Evolutionary conservation across 2,797 vertebrate species (phyloP), one percentile per base, ranked within the genome.

Genomic region (Paguma larvata): DNA sequence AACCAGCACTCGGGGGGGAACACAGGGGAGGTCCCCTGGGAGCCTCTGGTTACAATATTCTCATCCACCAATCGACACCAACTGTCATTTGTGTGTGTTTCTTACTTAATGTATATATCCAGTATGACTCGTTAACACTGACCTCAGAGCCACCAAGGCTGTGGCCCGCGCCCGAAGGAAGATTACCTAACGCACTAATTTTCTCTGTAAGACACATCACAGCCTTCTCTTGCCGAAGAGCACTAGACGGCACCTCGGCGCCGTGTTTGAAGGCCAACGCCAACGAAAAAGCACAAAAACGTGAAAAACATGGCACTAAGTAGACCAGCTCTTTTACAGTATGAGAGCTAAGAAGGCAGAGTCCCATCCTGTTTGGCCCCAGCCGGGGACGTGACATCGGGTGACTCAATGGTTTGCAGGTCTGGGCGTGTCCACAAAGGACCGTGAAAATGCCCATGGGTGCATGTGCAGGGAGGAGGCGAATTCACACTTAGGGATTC

Each of bases 381-480:
- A 18, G 16, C 38, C 15, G 79, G 2, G 59, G 34, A n/a, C 1
- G 0, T 13, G 62, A 2, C 5, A 1, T 34, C 0, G 1, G 51
- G 65, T 1, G 19, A 68, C 44, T 14, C 32, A 1, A 2, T 9
- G 3, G 13, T 84, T 13, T 30, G 1, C 68, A 7, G 13, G 15
- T 56, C 11, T 14, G 16, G 1, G 0, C 1, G 0, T 1, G 38
- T 32, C 63, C 34, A 1, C 1, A 4, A 3, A 12, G 1, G 75
- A 12, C 65, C 38, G 5, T 0, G 4, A 21, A 59, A 34, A 15
- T n/a, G 41, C 75, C 75, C 2, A 0, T 19, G 44, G n/a, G 23
- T 13, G 12, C 21, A 41, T 4, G 16, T 41, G 16, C 19, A 18
- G 63, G 10, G 11, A 53, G 21, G 2, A 25, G n/a, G 25, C 0